Evolutionary conservation across 1,140 invertebrate species (phyloP).

Genomic region (Cydia splendana): DNA sequence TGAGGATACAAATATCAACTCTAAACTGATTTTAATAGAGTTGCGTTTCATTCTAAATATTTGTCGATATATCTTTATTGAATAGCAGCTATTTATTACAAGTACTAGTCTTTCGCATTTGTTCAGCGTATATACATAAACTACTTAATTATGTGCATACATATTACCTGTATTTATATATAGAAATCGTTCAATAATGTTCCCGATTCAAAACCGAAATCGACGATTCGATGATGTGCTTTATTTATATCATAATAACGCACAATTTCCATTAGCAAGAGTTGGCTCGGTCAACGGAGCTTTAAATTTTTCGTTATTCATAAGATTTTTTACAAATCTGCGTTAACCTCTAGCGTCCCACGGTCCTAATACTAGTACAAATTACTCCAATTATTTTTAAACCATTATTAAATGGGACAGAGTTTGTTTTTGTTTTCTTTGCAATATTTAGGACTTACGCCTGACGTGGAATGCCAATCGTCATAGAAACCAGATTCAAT

Average conservation of each 20-base stretch:
- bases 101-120: constrained; percentile 19
- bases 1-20: not conserved
- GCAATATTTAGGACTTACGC: too few species aligned
- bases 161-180: not conserved
- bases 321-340: too few species aligned
- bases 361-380: too few species aligned
- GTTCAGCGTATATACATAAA: not conserved
- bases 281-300: not conserved
- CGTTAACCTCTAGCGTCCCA: too few species aligned
- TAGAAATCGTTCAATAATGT: not conserved
- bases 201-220: not conserved
- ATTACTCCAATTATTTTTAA: too few species aligned
- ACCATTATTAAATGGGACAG: too few species aligned
- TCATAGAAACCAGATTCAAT: too few species aligned
- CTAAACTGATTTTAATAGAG: not conserved
- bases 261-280: not conserved
- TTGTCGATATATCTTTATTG: not conserved
- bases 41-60: not conserved
- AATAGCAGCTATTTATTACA: not conserved
- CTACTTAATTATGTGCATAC: not conserved
- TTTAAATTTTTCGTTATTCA: not conserved
- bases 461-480: too few species aligned
- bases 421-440: too few species aligned
- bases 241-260: not conserved
- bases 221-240: not conserved